phyloP scores from a whole-genome alignment of 2,113 vertebrate genomes.

The Cygnus buccinator region DNA sequence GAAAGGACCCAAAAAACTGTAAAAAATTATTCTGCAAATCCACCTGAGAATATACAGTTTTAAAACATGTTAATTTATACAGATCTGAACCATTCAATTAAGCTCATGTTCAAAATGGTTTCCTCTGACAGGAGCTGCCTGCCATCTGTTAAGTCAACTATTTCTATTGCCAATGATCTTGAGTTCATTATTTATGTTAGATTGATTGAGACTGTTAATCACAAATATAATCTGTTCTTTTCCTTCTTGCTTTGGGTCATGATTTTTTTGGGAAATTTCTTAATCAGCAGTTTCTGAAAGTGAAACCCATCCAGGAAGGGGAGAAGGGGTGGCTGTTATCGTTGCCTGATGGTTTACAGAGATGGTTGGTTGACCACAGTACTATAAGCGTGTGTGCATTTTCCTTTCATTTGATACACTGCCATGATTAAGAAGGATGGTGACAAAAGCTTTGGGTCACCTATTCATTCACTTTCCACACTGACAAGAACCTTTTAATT shows the following conservation, averaged over 20 bases:
- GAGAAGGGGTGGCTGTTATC: not conserved
- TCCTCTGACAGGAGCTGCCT: constrained; percentile 63
- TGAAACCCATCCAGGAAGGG: not conserved
- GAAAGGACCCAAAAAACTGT: not conserved
- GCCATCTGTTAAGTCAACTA: constrained; percentile 77
- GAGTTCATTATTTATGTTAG: constrained; percentile 49
- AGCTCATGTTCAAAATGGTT: constrained; percentile 60
- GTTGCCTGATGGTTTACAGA: not conserved
- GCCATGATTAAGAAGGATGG: not conserved
- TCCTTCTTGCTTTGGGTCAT: constrained; percentile 1
- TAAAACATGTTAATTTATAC: constrained; percentile 79
- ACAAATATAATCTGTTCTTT: constrained; percentile 66
- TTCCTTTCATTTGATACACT: not conserved
- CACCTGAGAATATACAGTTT: constrained; percentile 50
- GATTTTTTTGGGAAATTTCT: constrained; percentile 20
- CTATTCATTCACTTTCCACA: not conserved
- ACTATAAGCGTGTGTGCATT: not conserved
- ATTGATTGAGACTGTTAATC: constrained; percentile 56
- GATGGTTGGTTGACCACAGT: not conserved
- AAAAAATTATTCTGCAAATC: constrained; percentile 39
- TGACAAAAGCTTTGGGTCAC: not conserved
- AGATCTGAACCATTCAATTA: constrained; percentile 70
- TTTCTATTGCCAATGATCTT: constrained; percentile 70
- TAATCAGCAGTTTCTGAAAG: constrained; percentile 53
- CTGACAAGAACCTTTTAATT: constrained; percentile 1